Evolutionary conservation across 1,140 invertebrate genomes (phyloP), one percentile per base, ranked within the genome.

Genomic region (Palaemon carinicauda): DNA sequence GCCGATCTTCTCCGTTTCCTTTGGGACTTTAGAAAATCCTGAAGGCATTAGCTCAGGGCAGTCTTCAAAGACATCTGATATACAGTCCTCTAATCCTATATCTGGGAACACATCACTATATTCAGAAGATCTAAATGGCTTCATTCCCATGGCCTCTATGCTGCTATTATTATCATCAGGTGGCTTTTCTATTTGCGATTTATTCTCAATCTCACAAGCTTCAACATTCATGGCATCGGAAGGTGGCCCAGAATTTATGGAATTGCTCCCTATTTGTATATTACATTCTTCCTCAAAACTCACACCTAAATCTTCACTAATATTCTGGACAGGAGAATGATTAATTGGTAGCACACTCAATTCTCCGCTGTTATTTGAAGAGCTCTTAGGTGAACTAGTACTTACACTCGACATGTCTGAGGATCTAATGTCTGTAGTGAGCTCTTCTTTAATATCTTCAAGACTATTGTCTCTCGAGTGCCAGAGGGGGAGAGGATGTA

Each of bases 381-480:
- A 24, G 19, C 80, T 51, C 21, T 86, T 86, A 15, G 77, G 77
- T 29, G 84, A 86, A 51, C 84, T 86, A n/a, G 84, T 80, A 50
- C 78, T 74, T 3, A 86, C 54, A 73, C 78, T 80, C 12, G 60
- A 80, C 10, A 65, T 15, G 41, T 80, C 65, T 80, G 65, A 86
- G 7, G 60, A 31, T 52, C 73, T 53, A 24, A 82, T 27, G 3
- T 81, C 85, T 54, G 60, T 50, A 51, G 71, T 56, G 15, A 73
- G 10, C 53, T 86, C 84, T 56, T 86, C 84, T 60, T 86, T 86
- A 29, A 86, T 86, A 24, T 86, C 84, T n/a, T 87, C 85, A 41
- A 87, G 56, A 53, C 85, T 87, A 53, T 60, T 87, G 24, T 87
- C 85, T 65, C 80, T 77, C n/a, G 80, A 81, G 1, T 21, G 71